A percentile compares a stretch with the other conserved stretches of the same genome.
phyloP scores from a whole-genome alignment of 37 sponge, comb jelly and placozoan species.

The Aphrocallistes beatrix region DNA sequence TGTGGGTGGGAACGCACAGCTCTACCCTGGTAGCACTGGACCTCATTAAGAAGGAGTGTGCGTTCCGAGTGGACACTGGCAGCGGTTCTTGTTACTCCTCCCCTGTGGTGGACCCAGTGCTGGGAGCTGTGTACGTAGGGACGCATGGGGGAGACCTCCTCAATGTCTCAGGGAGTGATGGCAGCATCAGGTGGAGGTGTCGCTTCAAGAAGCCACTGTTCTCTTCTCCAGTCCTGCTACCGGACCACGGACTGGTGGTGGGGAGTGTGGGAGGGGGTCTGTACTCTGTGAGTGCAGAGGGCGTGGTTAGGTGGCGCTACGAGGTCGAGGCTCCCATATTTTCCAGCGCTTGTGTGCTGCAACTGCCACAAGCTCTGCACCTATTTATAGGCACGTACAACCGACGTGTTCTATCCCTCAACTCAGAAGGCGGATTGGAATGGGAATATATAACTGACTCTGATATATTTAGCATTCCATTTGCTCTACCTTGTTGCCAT shows the following conservation, averaged over 20 bases:
- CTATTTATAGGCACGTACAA: not conserved
- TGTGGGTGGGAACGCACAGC: conserved; percentile 85
- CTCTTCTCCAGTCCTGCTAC: conserved; percentile 40
- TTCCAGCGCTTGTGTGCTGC: not conserved
- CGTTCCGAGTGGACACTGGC: conserved; percentile 29
- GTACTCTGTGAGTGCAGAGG: conserved; percentile 33
- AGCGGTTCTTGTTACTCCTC: conserved; percentile 71
- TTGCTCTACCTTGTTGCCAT: not conserved
- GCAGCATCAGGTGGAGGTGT: conserved; percentile 35
- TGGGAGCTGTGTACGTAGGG: conserved; percentile 33
- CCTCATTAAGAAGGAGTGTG: conserved; percentile 24
- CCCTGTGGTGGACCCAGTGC: conserved; percentile 27
- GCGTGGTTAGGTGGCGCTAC: not conserved
- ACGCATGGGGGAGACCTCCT: conserved; percentile 49
- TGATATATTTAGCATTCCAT: conserved; percentile 11
- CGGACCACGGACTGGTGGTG: not conserved
- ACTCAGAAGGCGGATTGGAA: not conserved
- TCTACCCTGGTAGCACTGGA: conserved; percentile 53
- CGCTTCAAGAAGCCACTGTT: conserved; percentile 42
- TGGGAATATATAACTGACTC: conserved; percentile 6
- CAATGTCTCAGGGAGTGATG: conserved; percentile 29
- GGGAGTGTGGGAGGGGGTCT: not conserved
- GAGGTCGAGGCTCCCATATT: conserved; percentile 15
- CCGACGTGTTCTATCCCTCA: not conserved
- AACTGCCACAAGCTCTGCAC: not conserved